Percentiles rank a stretch among this genome's conserved stretches.
phyloP scores from a whole-genome alignment of 2,113 vertebrate genomes.

The Excalfactoria chinensis region DNA sequence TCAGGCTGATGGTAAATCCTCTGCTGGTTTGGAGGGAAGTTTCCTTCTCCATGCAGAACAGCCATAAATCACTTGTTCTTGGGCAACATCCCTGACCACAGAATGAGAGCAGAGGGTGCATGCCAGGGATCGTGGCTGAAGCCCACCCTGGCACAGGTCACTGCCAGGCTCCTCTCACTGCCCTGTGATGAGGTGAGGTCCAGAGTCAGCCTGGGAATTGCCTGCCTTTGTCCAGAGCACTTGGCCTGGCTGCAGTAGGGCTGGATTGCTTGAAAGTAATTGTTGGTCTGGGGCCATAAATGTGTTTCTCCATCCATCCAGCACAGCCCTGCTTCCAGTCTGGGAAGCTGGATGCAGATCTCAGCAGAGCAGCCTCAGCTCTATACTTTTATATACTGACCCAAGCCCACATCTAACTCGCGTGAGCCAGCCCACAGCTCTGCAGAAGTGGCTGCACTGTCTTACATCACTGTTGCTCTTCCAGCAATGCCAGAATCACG shows the following conservation, averaged over 20 bases:
- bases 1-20: neutral
- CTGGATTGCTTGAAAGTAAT: accelerated
- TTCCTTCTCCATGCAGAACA: neutral
- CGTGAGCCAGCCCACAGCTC: neutral
- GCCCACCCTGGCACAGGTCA: neutral
- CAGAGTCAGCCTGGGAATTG: accelerated
- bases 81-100: neutral
- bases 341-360: neutral
- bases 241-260: neutral
- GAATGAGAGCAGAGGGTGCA: neutral
- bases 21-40: neutral
- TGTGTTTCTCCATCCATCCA: neutral
- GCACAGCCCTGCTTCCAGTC: neutral
- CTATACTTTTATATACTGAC: neutral
- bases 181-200: neutral
- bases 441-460: neutral
- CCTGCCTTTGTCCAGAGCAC: neutral
- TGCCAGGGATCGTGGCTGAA: neutral
- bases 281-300: neutral
- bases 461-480: neutral
- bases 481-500: neutral
- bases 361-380: neutral
- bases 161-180: neutral
- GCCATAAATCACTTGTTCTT: neutral
- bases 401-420: neutral